phyloP scores from a whole-genome alignment of 2,797 vertebrate species.

The Falco concolor region DNA sequence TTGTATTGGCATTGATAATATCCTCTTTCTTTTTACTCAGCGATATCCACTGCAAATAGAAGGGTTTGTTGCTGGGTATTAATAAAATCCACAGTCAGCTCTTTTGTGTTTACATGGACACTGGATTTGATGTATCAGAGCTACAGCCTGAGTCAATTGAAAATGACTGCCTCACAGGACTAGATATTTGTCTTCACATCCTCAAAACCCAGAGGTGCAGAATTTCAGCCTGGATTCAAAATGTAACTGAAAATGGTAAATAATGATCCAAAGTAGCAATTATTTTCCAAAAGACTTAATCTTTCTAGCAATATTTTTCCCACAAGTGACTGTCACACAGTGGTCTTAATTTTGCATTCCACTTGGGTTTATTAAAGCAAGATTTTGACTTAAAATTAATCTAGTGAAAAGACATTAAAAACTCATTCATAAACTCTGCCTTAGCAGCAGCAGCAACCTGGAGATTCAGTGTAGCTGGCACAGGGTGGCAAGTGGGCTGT shows the following conservation, averaged over 20 bases:
- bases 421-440: neutral
- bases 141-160: neutral
- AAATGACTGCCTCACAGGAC: neutral
- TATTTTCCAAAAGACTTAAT: neutral
- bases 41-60: neutral
- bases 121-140: neutral
- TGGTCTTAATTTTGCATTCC: neutral
- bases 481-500: neutral
- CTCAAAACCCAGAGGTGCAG: neutral
- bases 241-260: neutral
- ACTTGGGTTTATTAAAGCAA: neutral
- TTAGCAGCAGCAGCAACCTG: neutral
- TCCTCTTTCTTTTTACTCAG: neutral
- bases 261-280: neutral
- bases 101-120: neutral
- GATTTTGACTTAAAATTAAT: neutral
- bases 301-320: neutral
- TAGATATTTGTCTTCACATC: neutral
- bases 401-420: neutral
- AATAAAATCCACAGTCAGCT: neutral
- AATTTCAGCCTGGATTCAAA: neutral
- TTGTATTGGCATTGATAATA: neutral
- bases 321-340: neutral
- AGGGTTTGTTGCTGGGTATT: neutral
- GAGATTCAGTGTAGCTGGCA: neutral